Percentiles rank a stretch among this genome's conserved stretches.
These are phyloP conservation scores for pig (Sus scrofa) DNA, from an alignment of 2,113 vertebrate species.

Conservation along the genomic window DNA sequence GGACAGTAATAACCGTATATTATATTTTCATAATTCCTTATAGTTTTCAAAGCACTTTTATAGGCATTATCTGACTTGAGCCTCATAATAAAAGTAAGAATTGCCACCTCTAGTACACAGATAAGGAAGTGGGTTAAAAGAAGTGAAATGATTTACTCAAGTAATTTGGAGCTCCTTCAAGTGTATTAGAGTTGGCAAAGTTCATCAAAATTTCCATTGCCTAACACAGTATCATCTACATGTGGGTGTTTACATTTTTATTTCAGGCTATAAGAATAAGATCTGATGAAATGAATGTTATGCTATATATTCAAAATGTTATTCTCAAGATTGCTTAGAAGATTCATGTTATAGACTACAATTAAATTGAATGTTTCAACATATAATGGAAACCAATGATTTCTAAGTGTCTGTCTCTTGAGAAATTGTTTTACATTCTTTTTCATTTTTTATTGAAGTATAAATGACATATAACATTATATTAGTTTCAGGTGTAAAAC, in stretches of 20 bases:
- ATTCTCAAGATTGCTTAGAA: not conserved
- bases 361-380: not conserved
- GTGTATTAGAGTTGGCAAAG: not conserved
- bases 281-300: not conserved
- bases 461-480: too few species aligned
- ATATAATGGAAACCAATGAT: not conserved
- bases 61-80: conserved; percentile 21
- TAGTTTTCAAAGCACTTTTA: conserved; percentile 47
- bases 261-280: not conserved
- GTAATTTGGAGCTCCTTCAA: not conserved
- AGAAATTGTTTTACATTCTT: not conserved
- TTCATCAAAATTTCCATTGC: not conserved
- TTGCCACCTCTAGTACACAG: not conserved
- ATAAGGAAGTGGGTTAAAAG: conserved; percentile 37
- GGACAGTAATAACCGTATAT: not conserved
- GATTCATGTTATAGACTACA: not conserved
- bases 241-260: not conserved
- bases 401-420: not conserved
- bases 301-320: not conserved
- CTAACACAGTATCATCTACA: not conserved
- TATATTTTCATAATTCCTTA: not conserved
- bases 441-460: not conserved
- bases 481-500: too few species aligned
- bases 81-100: conserved; percentile 37
- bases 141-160: not conserved